Percentiles rank a stretch among this genome's conserved stretches.
phyloP scores from a whole-genome alignment of 2,888 invertebrate species.

The Phengaris alcon region DNA sequence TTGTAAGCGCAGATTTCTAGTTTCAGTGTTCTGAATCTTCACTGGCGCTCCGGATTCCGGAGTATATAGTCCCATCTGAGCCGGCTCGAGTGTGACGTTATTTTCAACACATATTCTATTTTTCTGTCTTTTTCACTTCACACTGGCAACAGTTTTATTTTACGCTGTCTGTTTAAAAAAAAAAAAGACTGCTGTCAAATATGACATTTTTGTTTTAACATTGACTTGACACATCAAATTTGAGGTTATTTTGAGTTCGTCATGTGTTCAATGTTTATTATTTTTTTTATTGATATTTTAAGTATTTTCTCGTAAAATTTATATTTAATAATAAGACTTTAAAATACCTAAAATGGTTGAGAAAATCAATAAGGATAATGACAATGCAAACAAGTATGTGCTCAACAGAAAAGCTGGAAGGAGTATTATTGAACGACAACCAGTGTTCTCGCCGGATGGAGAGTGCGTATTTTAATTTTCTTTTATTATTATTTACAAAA shows the following conservation, averaged over 20 bases:
- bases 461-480: slow-evolving; percentile 55
- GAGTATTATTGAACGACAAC: slow-evolving; percentile 68
- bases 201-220: neutral
- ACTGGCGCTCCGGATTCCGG: no score
- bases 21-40: no score
- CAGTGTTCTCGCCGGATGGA: slow-evolving; percentile 72
- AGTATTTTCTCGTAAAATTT: neutral
- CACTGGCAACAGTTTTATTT: no score
- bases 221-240: neutral
- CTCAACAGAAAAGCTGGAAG: slow-evolving; percentile 70
- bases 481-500: neutral
- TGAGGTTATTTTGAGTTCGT: slow-evolving; percentile 28
- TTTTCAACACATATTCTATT: no score
- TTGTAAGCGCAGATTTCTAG: no score
- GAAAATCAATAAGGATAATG: slow-evolving; percentile 43
- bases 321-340: neutral
- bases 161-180: neutral
- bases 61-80: no score
- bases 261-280: slow-evolving; percentile 23
- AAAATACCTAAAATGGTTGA: slow-evolving; percentile 7
- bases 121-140: no score
- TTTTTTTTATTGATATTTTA: neutral
- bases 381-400: slow-evolving; percentile 50
- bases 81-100: no score
- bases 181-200: neutral